A percentile compares a stretch with the other conserved stretches of the same genome.
phyloP scores from a whole-genome alignment of 2,888 invertebrate genomes.

The Ethmia dodecea region DNA sequence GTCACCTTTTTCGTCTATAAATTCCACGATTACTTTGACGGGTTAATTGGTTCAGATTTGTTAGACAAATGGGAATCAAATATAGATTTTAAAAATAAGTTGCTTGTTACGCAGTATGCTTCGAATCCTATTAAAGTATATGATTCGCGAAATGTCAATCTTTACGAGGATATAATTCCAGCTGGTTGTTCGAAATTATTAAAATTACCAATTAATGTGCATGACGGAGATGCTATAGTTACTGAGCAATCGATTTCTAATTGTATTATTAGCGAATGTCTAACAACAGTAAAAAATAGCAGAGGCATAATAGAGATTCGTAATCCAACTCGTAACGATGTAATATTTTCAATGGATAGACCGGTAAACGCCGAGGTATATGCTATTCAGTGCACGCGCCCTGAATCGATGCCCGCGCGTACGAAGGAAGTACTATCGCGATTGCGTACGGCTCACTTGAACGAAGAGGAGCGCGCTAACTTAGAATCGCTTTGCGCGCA shows the following conservation, averaged over 20 bases:
- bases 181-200: slow-evolving; percentile 15
- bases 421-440: slow-evolving; percentile 8
- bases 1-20: neutral
- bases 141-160: slow-evolving; percentile 13
- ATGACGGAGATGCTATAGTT: slow-evolving; percentile 13
- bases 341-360: slow-evolving; percentile 22
- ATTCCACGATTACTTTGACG: slow-evolving; percentile 1
- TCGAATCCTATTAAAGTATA: neutral
- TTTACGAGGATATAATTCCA: slow-evolving; percentile 16
- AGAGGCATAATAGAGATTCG: slow-evolving; percentile 20
- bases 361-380: slow-evolving; percentile 17
- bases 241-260: slow-evolving; percentile 14
- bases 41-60: neutral
- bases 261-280: slow-evolving; percentile 16
- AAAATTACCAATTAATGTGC: slow-evolving; percentile 10
- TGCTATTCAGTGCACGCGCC: slow-evolving; percentile 15
- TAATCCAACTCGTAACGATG: slow-evolving; percentile 20
- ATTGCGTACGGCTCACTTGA: slow-evolving; percentile 27
- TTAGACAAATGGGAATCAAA: slow-evolving; percentile 3
- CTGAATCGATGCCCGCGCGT: slow-evolving; percentile 10
- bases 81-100: slow-evolving; percentile 3
- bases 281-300: slow-evolving; percentile 21
- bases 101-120: neutral
- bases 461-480: slow-evolving; percentile 25
- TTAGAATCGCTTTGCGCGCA: slow-evolving; percentile 8